Evolutionary conservation across 2,888 invertebrate species (phyloP).

Genomic region (Ariolimax columbianus): DNA sequence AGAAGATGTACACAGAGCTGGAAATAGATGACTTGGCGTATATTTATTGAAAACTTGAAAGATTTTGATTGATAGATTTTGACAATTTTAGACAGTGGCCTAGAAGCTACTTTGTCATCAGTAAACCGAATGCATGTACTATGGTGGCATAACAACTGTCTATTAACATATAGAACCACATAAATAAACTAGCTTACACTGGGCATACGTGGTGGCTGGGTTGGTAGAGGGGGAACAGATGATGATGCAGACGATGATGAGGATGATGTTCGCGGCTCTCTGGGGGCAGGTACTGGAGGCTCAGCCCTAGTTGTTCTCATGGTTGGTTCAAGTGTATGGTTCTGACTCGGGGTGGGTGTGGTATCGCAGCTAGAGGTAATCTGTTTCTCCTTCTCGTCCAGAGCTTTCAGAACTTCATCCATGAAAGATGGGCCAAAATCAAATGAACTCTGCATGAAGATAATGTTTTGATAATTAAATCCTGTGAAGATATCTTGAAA

Average conservation of each 20-base stretch:
- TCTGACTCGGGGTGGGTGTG: constrained; percentile 20
- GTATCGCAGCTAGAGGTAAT: constrained; percentile 52
- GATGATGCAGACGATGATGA: constrained; percentile 31
- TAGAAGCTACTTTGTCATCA: no score
- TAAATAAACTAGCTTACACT: constrained; percentile 25
- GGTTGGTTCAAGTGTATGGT: constrained; percentile 34
- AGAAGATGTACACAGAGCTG: no score
- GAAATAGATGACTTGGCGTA: no score
- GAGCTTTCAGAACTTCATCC: constrained; percentile 90
- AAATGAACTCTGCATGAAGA: constrained; percentile 66
- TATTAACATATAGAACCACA: not conserved
- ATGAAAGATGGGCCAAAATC: constrained; percentile 89
- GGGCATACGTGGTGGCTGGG: constrained; percentile 55
- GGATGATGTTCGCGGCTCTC: constrained; percentile 22
- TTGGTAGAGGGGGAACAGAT: constrained; percentile 55
- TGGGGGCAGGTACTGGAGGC: constrained; percentile 23
- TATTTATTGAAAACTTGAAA: no score
- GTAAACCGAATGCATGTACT: no score
- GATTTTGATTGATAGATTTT: no score
- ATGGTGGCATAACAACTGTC: no score
- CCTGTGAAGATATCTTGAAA: no score
- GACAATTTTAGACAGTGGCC: no score
- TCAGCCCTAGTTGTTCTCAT: not conserved
- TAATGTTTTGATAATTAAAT: no score
- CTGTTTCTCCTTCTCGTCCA: constrained; percentile 73